Evolutionary conservation across 2,113 vertebrate genomes (phyloP), one percentile per base, ranked within the genome.

Genomic region (Brienomyrus brachyistius): DNA sequence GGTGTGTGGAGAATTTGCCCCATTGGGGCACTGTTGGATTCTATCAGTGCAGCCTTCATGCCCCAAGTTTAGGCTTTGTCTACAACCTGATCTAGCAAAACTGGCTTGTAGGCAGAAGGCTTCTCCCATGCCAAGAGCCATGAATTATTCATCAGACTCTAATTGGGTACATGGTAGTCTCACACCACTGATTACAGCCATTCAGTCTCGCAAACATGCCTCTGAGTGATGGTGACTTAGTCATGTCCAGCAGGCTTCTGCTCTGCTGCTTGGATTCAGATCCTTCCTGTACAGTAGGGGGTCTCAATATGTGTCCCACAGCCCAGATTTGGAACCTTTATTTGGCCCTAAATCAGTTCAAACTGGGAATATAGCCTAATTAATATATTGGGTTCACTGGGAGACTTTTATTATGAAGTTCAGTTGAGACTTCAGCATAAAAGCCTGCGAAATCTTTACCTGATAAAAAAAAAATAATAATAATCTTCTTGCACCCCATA

Each of bases 121-220:
- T 93, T 92, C 85, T 93, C 90, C 90, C 94, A 77, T 91, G 90
- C 90, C 91, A 86, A 93, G 89, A 90, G 89, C 21, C 91, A 93
- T 95, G 92, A 95, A 95, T 95, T 91, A 95, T 95, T 95, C 90
- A 95, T 70, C 48, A 91, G 92, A 90, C 85, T 56, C 91, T 95
- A 94, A 95, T 94, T 93, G 91, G 89, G 51, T 91, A 89, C 89
- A 91, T 89, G 92, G 89, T 93, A 93, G 95, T 94, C 95, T 96
- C 91, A 94, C 95, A 88, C 93, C 89, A 94, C 93, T 95, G 89
- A 93, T 89, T 94, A 89, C 92, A 93, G 59, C 77, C 54, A 84
- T 90, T 91, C 84, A 90, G 59, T 43, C 77, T 86, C 66, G 90
- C 83, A 88, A 59, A 66, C 83, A 91, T 66, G 11, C 51, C 56